These are phyloP conservation scores for Phoebastria nigripes DNA, from an alignment of 2,797 vertebrate species.

Conservation along the genomic window DNA sequence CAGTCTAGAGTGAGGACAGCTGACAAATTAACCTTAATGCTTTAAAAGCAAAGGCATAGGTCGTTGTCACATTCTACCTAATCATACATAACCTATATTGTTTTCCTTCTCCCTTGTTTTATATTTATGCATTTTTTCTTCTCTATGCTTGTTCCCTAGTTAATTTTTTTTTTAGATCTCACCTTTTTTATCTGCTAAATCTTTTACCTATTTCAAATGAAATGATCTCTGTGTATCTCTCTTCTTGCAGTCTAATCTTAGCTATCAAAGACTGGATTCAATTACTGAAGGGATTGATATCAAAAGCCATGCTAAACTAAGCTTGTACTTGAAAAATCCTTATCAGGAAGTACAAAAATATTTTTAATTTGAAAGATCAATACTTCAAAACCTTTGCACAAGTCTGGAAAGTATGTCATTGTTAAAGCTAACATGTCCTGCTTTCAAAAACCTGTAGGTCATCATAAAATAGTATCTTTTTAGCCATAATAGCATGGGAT, in stretches of 20 bases:
- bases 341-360: neutral
- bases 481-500: constrained; percentile 24
- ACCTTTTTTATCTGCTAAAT: constrained; percentile 27
- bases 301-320: constrained; percentile 34
- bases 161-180: neutral
- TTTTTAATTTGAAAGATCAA: constrained; percentile 5
- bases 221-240: constrained; percentile 43
- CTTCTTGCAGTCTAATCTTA: constrained; percentile 16
- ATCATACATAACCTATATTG: neutral
- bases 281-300: constrained; percentile 4
- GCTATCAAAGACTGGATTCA: neutral
- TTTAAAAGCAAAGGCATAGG: constrained; percentile 30
- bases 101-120: constrained; percentile 36
- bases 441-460: constrained; percentile 24
- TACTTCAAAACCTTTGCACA: constrained; percentile 33
- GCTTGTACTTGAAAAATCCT: neutral
- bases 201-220: constrained; percentile 4
- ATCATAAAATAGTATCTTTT: neutral
- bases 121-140: constrained; percentile 59
- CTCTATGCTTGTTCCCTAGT: constrained; percentile 15
- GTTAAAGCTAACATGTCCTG: constrained; percentile 3
- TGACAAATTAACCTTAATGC: constrained; percentile 43
- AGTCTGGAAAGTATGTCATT: neutral
- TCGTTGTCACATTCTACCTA: constrained; percentile 37
- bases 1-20: constrained; percentile 50